Evolutionary conservation across 2,113 vertebrate species (phyloP).

Genomic region (Glaucidium brasilianum): DNA sequence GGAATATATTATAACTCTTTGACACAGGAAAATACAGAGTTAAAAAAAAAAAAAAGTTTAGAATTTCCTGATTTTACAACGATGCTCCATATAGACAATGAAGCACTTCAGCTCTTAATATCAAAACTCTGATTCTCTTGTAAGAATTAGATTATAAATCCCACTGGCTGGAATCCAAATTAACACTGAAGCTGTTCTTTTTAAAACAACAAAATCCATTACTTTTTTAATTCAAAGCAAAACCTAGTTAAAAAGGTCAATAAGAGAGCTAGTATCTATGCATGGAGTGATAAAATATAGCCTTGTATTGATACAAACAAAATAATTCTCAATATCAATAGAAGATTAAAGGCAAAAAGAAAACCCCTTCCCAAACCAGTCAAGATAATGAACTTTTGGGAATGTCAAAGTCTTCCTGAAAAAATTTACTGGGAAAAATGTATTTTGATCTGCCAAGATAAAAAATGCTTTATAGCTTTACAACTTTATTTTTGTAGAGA

Average conservation of each 20-base stretch:
- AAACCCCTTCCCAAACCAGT: background rate
- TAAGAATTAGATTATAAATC: slow-evolving; percentile 21
- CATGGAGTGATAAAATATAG: background rate
- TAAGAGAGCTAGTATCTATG: background rate
- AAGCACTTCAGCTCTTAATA: background rate
- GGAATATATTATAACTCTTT: background rate
- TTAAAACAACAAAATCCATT: background rate
- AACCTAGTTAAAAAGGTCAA: background rate
- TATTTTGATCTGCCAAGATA: slow-evolving; percentile 2
- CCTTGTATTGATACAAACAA: background rate
- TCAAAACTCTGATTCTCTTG: background rate
- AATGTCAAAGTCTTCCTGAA: slow-evolving; percentile 27
- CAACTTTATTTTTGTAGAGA: background rate
- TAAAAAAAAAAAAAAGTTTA: background rate
- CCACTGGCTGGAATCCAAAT: background rate
- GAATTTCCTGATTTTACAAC: background rate
- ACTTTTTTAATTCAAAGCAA: background rate
- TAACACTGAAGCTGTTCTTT: background rate
- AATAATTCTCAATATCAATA: background rate
- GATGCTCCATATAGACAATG: background rate
- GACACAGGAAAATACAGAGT: background rate
- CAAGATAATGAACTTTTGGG: slow-evolving; percentile 1
- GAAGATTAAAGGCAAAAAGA: slow-evolving; percentile 7
- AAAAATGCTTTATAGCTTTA: slow-evolving; percentile 27
- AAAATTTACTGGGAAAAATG: background rate